Evolutionary conservation across 2,888 invertebrate genomes (phyloP), one percentile per base, ranked within the genome.

Genomic region (Temnothorax unifasciatus): DNA sequence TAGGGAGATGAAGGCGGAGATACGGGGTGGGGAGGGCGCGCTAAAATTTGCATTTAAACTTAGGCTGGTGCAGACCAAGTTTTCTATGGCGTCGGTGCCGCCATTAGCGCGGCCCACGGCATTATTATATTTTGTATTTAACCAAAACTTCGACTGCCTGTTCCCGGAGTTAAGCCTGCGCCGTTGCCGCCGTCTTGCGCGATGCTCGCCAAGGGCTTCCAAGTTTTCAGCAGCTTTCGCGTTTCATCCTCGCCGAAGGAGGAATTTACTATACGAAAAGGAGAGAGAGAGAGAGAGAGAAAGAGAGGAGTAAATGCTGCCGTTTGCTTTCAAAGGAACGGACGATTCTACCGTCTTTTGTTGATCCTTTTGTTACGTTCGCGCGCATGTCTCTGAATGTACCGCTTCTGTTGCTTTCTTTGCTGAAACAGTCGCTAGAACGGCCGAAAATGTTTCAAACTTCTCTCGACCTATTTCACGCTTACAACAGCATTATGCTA

Each of bases 51-150:
- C 76, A 85, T 83, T 85, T 83, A 85, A 85, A 85, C 83, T 85
- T 83, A 52, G 81, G 18, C 59, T 50, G 64, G 81, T 29, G 25
- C 57, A 34, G 61, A 71, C 59, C 64, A 85, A 86, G 77, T 89
- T 89, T 88, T 88, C 86, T 76, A 69, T 73, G 71, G 84, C 41
- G 54, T 57, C 59, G 54, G 54, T 13, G 77, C 71, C 76, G 81
- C 83, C 54, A 83, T 76, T 83, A 74, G 61, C 52, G 61, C 64
- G 52, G 71, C 61, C 74, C 84, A 13, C 6, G 83, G 79, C 85
- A 87, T 91, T 90, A 91, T 92, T 91, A 86, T 91, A 91, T 90
- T 91, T 89, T 86, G 88, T 90, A 91, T 92, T 91, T 90, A 92
- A 90, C 84, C 85, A 81, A 91, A 91, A 87, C 92, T 91, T 86